These are phyloP conservation scores for Tadarida brasiliensis DNA, from an alignment of 2,797 vertebrate species.

Conservation along the genomic window DNA sequence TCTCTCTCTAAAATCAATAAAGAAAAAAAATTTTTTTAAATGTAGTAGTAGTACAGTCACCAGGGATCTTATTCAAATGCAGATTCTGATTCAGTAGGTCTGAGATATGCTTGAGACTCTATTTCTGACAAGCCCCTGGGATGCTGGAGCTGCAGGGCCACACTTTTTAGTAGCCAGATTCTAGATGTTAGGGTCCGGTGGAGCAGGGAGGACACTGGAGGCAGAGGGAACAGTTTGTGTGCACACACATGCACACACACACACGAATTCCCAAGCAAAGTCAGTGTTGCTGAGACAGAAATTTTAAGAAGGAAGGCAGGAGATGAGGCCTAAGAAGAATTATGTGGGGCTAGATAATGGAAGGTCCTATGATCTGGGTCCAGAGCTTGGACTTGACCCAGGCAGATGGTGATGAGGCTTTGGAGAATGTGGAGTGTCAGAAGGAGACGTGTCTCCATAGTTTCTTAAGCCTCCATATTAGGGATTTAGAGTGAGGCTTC, in stretches of 20 bases:
- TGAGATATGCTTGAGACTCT: not conserved
- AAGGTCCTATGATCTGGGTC: not conserved
- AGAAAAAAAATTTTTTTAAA: too few relatives aligned
- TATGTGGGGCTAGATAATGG: not conserved
- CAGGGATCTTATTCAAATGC: not conserved
- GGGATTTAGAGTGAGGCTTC: not conserved
- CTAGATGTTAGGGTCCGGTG: not conserved
- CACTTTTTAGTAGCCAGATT: not conserved
- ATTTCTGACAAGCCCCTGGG: not conserved
- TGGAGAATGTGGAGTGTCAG: not conserved
- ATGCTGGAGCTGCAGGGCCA: not conserved
- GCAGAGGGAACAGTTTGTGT: not conserved
- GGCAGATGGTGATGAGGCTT: not conserved
- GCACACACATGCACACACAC: accelerated
- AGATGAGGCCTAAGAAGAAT: not conserved
- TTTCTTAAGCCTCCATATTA: slow-evolving; percentile 10
- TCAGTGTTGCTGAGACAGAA: not conserved
- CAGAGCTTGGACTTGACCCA: not conserved
- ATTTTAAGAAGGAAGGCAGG: slow-evolving; percentile 35
- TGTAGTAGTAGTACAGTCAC: not conserved
- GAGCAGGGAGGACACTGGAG: not conserved
- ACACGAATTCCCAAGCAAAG: not conserved
- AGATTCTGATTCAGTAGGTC: not conserved
- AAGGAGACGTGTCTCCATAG: not conserved
- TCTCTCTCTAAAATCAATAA: too few relatives aligned